Percentiles rank a stretch among this genome's conserved stretches.
phyloP scores from a whole-genome alignment of 2,113 vertebrate species.

The Muntiacus muntjak region DNA sequence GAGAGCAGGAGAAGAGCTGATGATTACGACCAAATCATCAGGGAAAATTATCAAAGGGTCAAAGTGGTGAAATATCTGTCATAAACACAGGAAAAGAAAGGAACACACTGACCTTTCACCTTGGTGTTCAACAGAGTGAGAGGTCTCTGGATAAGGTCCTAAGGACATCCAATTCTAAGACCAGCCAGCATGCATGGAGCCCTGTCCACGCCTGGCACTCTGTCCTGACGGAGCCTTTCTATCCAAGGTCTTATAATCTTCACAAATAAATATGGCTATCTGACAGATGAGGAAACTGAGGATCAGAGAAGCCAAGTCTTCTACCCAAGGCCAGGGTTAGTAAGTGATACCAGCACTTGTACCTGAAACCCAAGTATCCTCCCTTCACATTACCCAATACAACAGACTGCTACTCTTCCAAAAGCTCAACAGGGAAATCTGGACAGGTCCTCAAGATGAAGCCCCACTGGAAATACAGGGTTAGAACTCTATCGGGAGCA shows the following conservation, averaged over 20 bases:
- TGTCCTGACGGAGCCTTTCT: background rate
- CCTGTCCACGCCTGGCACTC: rapidly evolving
- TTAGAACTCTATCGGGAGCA: background rate
- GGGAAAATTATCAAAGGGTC: background rate
- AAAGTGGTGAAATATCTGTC: background rate
- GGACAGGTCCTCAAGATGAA: background rate
- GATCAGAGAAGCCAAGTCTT: background rate
- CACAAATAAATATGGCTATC: background rate
- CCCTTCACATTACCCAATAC: background rate
- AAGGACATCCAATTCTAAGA: background rate
- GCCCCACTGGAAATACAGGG: background rate
- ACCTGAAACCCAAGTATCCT: background rate
- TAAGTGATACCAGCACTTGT: background rate
- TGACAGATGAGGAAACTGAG: background rate
- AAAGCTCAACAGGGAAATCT: background rate
- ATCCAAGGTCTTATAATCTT: background rate
- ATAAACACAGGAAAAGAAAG: background rate
- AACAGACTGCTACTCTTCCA: background rate
- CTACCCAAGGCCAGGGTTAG: background rate
- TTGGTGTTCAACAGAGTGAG: background rate
- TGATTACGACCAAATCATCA: background rate
- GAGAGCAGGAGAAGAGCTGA: background rate
- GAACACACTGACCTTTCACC: background rate
- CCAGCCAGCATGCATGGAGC: background rate
- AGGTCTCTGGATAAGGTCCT: background rate